A percentile compares a stretch with the other conserved stretches of the same genome.
Conservation (phyloP, 2,888 invertebrate genomes). For the Heliconius hortense region DNA sequence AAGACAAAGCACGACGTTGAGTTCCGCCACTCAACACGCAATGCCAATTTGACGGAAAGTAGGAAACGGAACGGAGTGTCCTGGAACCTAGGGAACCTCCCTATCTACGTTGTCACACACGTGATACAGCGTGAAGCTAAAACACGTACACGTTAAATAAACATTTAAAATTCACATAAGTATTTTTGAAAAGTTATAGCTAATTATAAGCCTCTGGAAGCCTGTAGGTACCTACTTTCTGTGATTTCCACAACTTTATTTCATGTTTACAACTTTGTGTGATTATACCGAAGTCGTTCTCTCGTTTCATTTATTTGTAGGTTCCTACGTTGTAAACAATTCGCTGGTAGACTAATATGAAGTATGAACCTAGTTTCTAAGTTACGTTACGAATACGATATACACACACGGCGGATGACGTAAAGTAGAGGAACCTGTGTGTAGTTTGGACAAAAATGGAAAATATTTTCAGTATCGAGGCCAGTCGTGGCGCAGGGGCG, state of each 20-base stretch:
- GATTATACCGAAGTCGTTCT: not conserved
- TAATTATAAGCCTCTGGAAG: not conserved
- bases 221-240: not conserved
- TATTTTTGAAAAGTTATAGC: not conserved
- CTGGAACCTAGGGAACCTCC: too few relatives aligned
- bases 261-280: not conserved
- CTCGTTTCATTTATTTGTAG: not conserved
- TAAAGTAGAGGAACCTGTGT: too few relatives aligned
- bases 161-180: not conserved
- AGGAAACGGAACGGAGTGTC: too few relatives aligned
- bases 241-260: not conserved
- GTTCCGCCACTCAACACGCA: too few relatives aligned
- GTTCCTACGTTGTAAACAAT: not conserved
- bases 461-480: too few relatives aligned
- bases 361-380: not conserved
- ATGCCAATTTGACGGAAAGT: too few relatives aligned
- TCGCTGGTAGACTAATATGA: not conserved
- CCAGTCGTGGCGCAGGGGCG: too few relatives aligned
- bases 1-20: too few relatives aligned
- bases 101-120: too few relatives aligned
- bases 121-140: too few relatives aligned
- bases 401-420: not conserved
- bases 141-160: not conserved
- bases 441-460: too few relatives aligned
- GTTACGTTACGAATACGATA: not conserved